Percentiles rank a stretch among this genome's conserved stretches.
phyloP scores from a whole-genome alignment of 2,797 vertebrate species.

The Mareca strepera region DNA sequence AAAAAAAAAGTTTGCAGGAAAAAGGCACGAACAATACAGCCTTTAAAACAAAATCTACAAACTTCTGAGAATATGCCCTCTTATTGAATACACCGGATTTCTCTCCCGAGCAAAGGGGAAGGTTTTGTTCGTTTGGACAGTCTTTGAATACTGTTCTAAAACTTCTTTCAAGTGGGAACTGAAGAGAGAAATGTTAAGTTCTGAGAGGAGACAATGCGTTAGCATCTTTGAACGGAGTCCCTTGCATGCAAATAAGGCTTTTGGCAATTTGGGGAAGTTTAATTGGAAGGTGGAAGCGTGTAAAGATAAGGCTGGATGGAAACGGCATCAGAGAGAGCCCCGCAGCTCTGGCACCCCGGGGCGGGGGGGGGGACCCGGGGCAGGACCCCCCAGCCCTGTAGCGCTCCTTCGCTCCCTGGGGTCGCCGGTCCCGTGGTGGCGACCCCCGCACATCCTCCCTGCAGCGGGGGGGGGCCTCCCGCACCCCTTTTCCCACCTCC shows the following conservation, averaged over 20 bases:
- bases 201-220: conserved; percentile 67
- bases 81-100: conserved; percentile 71
- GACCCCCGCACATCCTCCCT: not conserved
- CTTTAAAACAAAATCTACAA: conserved; percentile 66
- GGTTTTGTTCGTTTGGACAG: conserved; percentile 72
- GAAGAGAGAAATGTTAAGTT: conserved; percentile 72
- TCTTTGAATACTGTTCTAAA: conserved; percentile 70
- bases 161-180: conserved; percentile 70
- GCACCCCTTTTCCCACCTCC: not conserved
- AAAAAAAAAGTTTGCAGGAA: not conserved
- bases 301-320: conserved; percentile 23
- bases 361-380: not conserved
- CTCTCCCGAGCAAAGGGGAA: conserved; percentile 59
- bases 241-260: conserved; percentile 69
- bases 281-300: conserved; percentile 56
- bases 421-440: too few species aligned
- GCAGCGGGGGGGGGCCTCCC: too few species aligned
- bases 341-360: not conserved
- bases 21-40: conserved; percentile 62
- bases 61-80: conserved; percentile 69
- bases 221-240: conserved; percentile 64
- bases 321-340: not conserved
- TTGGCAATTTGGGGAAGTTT: conserved; percentile 52
- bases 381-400: too few species aligned
- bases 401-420: too few species aligned